Percentiles rank a stretch among this genome's conserved stretches.
Conservation (phyloP, 2,113 vertebrate species). For the Cercopithecus mona region DNA sequence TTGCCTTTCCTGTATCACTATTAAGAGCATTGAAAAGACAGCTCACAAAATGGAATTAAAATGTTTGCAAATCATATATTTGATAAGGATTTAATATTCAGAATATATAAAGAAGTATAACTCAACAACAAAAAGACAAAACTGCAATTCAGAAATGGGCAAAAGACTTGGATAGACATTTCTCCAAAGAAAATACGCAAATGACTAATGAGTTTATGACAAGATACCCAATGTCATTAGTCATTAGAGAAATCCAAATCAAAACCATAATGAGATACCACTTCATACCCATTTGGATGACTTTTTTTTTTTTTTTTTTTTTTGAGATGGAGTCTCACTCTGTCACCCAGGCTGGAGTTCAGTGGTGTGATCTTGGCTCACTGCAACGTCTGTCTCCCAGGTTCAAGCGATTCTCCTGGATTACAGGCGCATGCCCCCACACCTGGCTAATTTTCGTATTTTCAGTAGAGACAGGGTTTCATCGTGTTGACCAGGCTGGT, state of each 20-base stretch:
- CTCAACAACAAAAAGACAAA: not conserved
- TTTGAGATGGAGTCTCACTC: not conserved
- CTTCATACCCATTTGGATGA: too few relatives aligned
- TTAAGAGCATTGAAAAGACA: not conserved
- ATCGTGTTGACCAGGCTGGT: not conserved
- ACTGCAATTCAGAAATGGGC: not conserved
- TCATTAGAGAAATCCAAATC: not conserved
- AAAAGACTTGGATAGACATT: not conserved
- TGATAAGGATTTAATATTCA: not conserved
- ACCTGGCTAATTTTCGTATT: not conserved
- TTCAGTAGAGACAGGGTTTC: not conserved
- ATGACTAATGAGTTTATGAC: not conserved
- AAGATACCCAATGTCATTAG: not conserved
- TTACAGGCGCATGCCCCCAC: not conserved
- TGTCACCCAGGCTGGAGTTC: not conserved
- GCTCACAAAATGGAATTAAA: not conserved
- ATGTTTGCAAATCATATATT: not conserved
- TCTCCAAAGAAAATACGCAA: not conserved
- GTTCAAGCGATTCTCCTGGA: not conserved
- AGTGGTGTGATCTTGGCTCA: not conserved
- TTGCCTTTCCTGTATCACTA: too few relatives aligned
- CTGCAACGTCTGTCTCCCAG: not conserved
- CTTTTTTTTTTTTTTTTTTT: not conserved
- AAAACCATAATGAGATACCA: not conserved
- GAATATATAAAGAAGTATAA: not conserved